Percentiles rank a stretch among this genome's conserved stretches.
Evolutionary conservation across 2,113 vertebrate genomes (phyloP).

Genomic region (Danionella cerebrum): DNA sequence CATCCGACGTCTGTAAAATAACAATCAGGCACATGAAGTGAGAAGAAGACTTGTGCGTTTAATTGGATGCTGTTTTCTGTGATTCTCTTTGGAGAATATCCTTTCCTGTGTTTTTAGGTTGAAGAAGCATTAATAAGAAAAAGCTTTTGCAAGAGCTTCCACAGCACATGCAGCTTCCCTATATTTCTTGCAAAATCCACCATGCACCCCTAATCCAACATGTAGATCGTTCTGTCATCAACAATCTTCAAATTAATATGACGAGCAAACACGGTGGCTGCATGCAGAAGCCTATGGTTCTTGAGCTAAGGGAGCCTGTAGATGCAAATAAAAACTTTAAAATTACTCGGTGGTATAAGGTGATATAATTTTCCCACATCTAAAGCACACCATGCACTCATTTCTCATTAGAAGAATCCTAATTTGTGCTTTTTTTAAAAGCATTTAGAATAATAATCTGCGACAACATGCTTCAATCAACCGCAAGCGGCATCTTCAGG

Average conservation of each 20-base stretch:
- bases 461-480: too few relatives aligned
- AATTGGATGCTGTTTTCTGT: neutral
- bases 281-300: slow-evolving; percentile 44
- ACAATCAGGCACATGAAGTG: neutral
- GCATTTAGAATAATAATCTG: too few relatives aligned
- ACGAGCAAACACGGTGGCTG: slow-evolving; percentile 43
- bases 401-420: too few relatives aligned
- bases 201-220: slow-evolving; percentile 16
- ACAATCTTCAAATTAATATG: slow-evolving; percentile 53
- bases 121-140: slow-evolving; percentile 6
- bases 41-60: neutral
- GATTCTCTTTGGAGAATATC: slow-evolving; percentile 1
- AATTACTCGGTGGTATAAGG: neutral
- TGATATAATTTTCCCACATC: neutral
- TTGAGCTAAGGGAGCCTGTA: slow-evolving; percentile 45
- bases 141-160: neutral
- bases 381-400: too few relatives aligned
- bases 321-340: slow-evolving; percentile 30
- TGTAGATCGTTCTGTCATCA: slow-evolving; percentile 44
- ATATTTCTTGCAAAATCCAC: slow-evolving; percentile 6
- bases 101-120: neutral
- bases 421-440: too few relatives aligned
- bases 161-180: neutral
- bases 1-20: slow-evolving; percentile 1
- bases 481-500: too few relatives aligned